phyloP scores from a whole-genome alignment of 2,888 invertebrate genomes.

The Polyommatus icarus region DNA sequence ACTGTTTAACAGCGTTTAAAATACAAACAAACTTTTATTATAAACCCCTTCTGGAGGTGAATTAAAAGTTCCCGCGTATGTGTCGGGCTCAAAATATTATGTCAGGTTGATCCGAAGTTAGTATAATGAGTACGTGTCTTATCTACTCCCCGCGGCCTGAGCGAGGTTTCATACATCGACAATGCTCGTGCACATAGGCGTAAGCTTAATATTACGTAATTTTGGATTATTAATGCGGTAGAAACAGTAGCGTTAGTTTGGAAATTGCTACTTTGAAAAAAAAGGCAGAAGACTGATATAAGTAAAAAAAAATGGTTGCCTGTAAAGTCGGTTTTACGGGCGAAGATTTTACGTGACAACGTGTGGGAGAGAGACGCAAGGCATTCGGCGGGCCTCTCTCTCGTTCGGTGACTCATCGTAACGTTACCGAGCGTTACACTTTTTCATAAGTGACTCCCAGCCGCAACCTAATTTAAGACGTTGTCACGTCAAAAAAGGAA shows the following conservation, averaged over 20 bases:
- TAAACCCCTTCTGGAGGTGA: not conserved
- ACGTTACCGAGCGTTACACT: too few species aligned
- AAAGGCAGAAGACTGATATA: too few species aligned
- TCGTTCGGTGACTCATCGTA: too few species aligned
- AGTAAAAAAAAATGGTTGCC: not conserved
- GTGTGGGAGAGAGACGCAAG: too few species aligned
- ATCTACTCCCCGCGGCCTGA: slow-evolving; percentile 58
- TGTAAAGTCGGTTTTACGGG: too few species aligned
- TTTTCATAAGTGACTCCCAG: too few species aligned
- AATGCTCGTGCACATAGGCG: slow-evolving; percentile 44
- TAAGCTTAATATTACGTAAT: not conserved
- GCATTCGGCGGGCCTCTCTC: too few species aligned
- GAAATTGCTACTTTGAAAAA: not conserved
- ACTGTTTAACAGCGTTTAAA: slow-evolving; percentile 1
- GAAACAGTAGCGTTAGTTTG: not conserved
- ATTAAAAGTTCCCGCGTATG: slow-evolving; percentile 33
- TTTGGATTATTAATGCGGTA: not conserved
- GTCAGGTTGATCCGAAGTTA: slow-evolving; percentile 59
- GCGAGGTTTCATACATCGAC: slow-evolving; percentile 48
- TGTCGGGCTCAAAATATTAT: slow-evolving; percentile 45
- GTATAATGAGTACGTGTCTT: slow-evolving; percentile 70
- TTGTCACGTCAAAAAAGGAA: too few species aligned
- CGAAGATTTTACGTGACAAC: too few species aligned
- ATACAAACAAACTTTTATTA: slow-evolving; percentile 11
- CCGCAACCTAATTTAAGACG: too few species aligned